These are phyloP conservation scores for Himalopsyche japonica DNA, from an alignment of 2,888 invertebrate species.

Conservation along the genomic window DNA sequence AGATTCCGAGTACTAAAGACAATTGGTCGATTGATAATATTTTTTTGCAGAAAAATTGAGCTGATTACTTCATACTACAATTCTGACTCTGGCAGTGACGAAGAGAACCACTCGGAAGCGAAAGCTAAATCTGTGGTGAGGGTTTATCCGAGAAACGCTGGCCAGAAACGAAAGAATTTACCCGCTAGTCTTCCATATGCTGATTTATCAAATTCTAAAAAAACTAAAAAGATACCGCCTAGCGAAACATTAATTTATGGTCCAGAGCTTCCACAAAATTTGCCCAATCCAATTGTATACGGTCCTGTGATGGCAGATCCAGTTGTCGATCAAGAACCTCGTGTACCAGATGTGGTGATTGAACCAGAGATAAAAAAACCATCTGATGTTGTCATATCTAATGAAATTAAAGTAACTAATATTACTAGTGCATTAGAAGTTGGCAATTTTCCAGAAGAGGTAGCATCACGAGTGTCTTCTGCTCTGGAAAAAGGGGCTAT, in stretches of 20 bases:
- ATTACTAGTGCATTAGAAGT: neutral
- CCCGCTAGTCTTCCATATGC: neutral
- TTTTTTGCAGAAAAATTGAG: conserved; percentile 58
- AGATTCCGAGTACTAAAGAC: too few relatives aligned
- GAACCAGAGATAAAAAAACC: neutral
- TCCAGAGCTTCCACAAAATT: conserved; percentile 19
- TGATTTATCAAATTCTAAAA: neutral
- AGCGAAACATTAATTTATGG: conserved; percentile 13
- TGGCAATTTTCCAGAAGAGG: neutral
- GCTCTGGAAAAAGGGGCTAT: neutral
- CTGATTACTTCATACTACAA: conserved; percentile 61
- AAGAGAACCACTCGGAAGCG: conserved; percentile 45
- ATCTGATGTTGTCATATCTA: neutral
- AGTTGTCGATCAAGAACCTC: neutral
- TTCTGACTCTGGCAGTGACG: conserved; percentile 60
- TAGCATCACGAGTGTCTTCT: neutral
- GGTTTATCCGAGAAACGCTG: conserved; percentile 19
- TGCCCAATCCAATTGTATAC: neutral
- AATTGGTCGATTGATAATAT: neutral
- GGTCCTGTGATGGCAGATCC: conserved; percentile 2
- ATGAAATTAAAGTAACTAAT: neutral
- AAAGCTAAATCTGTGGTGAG: conserved; percentile 16
- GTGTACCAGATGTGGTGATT: neutral
- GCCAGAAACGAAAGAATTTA: neutral
- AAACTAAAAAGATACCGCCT: neutral